These are phyloP conservation scores for Zaprionus africanus DNA, from an alignment of 1,140 invertebrate species.

Conservation along the genomic window DNA sequence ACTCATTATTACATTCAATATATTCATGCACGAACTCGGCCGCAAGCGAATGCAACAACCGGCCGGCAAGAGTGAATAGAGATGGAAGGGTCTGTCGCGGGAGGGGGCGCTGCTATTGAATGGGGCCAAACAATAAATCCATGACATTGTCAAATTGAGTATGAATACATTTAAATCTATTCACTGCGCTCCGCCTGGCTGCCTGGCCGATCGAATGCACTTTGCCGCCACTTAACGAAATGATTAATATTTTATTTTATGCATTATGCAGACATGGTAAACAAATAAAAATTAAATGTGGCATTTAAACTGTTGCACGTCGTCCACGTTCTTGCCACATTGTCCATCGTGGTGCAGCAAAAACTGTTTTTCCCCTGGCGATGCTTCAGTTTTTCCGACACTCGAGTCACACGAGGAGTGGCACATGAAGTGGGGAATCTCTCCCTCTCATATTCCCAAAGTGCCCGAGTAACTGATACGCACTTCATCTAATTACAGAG, in stretches of 20 bases:
- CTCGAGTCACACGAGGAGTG: neutral
- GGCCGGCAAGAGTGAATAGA: neutral
- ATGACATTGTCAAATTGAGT: conserved; percentile 1
- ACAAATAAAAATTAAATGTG: conserved; percentile 8
- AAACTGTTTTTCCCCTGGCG: neutral
- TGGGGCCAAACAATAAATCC: conserved; percentile 2
- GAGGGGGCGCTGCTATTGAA: neutral
- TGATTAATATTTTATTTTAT: conserved; percentile 9
- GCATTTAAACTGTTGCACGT: conserved; percentile 5
- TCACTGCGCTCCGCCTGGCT: neutral
- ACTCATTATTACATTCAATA: conserved; percentile 6
- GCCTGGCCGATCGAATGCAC: neutral
- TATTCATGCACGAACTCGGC: conserved; percentile 3
- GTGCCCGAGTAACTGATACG: neutral
- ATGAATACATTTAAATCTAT: conserved; percentile 6
- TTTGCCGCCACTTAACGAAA: conserved; percentile 5
- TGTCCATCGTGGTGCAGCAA: neutral
- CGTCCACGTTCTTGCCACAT: neutral
- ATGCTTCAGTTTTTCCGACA: neutral
- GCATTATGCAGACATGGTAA: conserved; percentile 5
- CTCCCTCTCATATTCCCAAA: neutral
- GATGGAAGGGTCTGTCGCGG: neutral
- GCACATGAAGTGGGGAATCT: neutral
- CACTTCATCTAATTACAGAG: neutral
- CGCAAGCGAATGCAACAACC: neutral